phyloP scores from a whole-genome alignment of 2,888 invertebrate species.

The Conus canariensis region DNA sequence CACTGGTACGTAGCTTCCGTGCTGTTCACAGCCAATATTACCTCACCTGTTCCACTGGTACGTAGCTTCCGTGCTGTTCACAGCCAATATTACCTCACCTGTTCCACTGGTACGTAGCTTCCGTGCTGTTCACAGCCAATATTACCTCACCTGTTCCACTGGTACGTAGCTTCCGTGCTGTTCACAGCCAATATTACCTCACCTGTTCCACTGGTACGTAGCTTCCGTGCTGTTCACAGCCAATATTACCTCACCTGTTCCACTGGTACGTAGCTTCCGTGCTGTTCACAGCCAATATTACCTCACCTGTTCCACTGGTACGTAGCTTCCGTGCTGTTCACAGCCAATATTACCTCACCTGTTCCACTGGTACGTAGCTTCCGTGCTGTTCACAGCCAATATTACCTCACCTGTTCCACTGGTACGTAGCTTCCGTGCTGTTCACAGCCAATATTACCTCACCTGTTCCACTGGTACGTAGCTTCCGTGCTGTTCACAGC shows the following conservation, averaged over 20 bases:
- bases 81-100: constrained; percentile 56
- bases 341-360: constrained; percentile 56
- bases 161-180: constrained; percentile 77
- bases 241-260: constrained; percentile 65
- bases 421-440: constrained; percentile 77
- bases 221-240: constrained; percentile 78
- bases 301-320: constrained; percentile 70
- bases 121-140: constrained; percentile 78
- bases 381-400: constrained; percentile 78
- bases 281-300: constrained; percentile 69
- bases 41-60: constrained; percentile 70
- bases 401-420: constrained; percentile 66
- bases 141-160: constrained; percentile 66
- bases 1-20: constrained; percentile 74
- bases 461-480: constrained; percentile 74
- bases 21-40: constrained; percentile 69
- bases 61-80: constrained; percentile 78
- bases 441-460: too few relatives aligned
- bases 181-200: too few relatives aligned
- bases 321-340: constrained; percentile 78
- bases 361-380: constrained; percentile 73
- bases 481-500: constrained; percentile 78
- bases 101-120: constrained; percentile 73
- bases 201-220: constrained; percentile 74
- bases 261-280: constrained; percentile 74